These are phyloP conservation scores for Mus caroli DNA, from an alignment of 2,797 vertebrate species.

Conservation along the genomic window DNA sequence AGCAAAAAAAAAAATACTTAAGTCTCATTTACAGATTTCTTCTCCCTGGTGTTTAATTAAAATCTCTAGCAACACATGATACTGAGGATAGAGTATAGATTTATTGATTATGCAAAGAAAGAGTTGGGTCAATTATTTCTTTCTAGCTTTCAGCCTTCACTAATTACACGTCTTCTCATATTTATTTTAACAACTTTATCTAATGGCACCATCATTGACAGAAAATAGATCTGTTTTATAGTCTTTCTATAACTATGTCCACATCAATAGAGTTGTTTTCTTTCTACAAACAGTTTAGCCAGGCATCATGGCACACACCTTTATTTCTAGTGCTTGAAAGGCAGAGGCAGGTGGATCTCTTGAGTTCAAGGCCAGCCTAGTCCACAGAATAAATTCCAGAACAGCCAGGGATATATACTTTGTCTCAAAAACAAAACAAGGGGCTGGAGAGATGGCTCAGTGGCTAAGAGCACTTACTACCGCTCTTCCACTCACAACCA, in stretches of 20 bases:
- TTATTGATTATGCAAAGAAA: slow-evolving; percentile 46
- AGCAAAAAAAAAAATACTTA: slow-evolving; percentile 65
- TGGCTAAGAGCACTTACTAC: background rate
- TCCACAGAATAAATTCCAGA: background rate
- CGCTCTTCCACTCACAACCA: background rate
- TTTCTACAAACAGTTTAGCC: slow-evolving; percentile 26
- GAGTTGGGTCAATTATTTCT: slow-evolving; percentile 50
- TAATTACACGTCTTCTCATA: slow-evolving; percentile 37
- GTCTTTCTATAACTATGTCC: slow-evolving; percentile 25
- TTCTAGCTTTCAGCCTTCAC: slow-evolving; percentile 58
- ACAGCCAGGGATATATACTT: background rate
- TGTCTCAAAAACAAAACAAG: background rate
- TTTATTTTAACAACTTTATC: slow-evolving; percentile 48
- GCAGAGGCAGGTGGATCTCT: background rate
- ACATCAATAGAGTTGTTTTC: slow-evolving; percentile 20
- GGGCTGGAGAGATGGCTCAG: background rate
- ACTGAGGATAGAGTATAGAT: slow-evolving; percentile 51
- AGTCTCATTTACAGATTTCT: slow-evolving; percentile 68
- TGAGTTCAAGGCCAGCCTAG: background rate
- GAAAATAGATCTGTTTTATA: slow-evolving; percentile 21
- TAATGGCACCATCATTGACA: background rate
- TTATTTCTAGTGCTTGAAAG: background rate
- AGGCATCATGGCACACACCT: background rate
- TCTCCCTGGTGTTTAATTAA: slow-evolving; percentile 74
- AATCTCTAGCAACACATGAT: slow-evolving; percentile 60